Evolutionary conservation across 1,140 invertebrate genomes (phyloP).

Genomic region (Bombus polaris): DNA sequence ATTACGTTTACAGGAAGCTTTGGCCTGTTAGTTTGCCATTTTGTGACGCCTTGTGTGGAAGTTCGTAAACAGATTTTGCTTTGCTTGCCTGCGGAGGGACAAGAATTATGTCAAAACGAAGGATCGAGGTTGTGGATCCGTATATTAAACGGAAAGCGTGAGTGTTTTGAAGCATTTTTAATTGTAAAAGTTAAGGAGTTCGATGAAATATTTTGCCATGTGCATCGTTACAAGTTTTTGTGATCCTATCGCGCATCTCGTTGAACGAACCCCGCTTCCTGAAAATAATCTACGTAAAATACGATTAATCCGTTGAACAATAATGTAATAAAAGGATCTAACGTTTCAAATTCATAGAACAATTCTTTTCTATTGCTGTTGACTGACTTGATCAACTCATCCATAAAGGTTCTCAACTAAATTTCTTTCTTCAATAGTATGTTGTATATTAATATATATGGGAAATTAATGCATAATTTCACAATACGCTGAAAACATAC

Average conservation of each 20-base stretch:
- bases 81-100: slow-evolving; percentile 48
- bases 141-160: slow-evolving; percentile 90
- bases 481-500: neutral
- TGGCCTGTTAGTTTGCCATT: slow-evolving; percentile 76
- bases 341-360: neutral
- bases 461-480: neutral
- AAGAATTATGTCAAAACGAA: slow-evolving; percentile 89
- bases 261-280: neutral
- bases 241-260: slow-evolving; percentile 16
- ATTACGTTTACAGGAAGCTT: slow-evolving; percentile 42
- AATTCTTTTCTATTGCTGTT: slow-evolving; percentile 21
- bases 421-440: neutral
- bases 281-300: neutral
- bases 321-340: neutral
- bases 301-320: neutral
- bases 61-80: slow-evolving; percentile 70
- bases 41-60: slow-evolving; percentile 78
- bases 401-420: slow-evolving; percentile 55
- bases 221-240: slow-evolving; percentile 64
- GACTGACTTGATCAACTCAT: slow-evolving; percentile 49
- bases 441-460: neutral
- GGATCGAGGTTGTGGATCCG: slow-evolving; percentile 92
- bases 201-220: slow-evolving; percentile 59
- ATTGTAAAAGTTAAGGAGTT: neutral
- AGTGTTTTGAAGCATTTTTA: slow-evolving; percentile 69